phyloP scores from a whole-genome alignment of 2,113 vertebrate species.

The Galemys pyrenaicus region DNA sequence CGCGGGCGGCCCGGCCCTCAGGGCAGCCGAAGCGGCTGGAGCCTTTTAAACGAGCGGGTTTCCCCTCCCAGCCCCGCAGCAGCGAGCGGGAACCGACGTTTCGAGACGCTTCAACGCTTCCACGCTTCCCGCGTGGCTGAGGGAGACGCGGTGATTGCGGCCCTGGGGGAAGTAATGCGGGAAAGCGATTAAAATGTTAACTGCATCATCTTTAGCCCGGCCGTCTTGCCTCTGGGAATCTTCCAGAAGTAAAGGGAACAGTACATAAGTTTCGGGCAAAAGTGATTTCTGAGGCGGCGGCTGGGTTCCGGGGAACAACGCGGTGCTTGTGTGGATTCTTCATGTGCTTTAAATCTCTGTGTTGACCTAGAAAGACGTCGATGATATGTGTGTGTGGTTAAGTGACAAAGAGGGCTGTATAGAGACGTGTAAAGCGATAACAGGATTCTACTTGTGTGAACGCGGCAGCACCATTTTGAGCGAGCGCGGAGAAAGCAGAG shows the following conservation, averaged over 20 bases:
- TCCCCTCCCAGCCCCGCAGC: too few species aligned
- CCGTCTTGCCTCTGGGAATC: background rate
- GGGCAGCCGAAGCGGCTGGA: too few species aligned
- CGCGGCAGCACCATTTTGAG: background rate
- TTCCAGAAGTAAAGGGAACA: slow-evolving; percentile 7
- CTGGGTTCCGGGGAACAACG: background rate
- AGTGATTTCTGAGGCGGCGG: background rate
- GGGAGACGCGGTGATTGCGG: too few species aligned
- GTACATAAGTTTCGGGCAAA: rapidly evolving
- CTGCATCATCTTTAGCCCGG: background rate
- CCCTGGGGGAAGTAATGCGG: background rate
- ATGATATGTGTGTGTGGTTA: background rate
- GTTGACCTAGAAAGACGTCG: too few species aligned
- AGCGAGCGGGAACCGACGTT: too few species aligned
- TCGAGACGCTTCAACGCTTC: too few species aligned
- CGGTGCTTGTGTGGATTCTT: too few species aligned
- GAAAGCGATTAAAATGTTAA: background rate
- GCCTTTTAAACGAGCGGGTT: too few species aligned
- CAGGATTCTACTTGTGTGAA: background rate
- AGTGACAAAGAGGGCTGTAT: background rate
- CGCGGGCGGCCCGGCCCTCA: too few species aligned
- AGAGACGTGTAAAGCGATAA: background rate
- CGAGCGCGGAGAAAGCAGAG: background rate
- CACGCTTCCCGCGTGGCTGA: too few species aligned
- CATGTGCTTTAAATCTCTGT: background rate